phyloP scores from a whole-genome alignment of 2,113 vertebrate genomes.

The Tachysurus vachellii region DNA sequence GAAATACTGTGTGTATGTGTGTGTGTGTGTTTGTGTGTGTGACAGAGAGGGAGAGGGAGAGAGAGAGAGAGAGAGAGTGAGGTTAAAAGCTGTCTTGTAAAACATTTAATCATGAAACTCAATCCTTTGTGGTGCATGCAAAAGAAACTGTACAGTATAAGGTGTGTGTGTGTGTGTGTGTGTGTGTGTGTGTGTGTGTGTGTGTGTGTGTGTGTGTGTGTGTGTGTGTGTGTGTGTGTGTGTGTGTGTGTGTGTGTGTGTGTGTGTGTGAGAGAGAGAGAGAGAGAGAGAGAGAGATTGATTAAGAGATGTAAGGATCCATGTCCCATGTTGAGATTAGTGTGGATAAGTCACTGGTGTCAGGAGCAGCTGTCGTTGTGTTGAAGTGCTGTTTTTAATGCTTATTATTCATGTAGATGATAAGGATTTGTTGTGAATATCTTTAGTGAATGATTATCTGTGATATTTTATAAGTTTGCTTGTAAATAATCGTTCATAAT shows the following conservation, averaged over 20 bases:
- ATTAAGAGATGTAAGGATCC: background rate
- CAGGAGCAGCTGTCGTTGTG: background rate
- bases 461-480: background rate
- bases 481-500: background rate
- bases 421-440: background rate
- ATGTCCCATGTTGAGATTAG: background rate
- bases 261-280: conserved; percentile 50
- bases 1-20: background rate
- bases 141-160: background rate
- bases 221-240: conserved; percentile 20
- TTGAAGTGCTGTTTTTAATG: background rate
- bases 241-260: conserved; percentile 51
- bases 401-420: background rate
- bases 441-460: background rate
- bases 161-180: conserved; percentile 52
- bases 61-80: background rate
- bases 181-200: conserved; percentile 39
- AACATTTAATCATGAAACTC: conserved; percentile 6
- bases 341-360: background rate
- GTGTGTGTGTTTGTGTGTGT: background rate
- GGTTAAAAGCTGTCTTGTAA: background rate
- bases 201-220: conserved; percentile 49
- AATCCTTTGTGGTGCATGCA: background rate
- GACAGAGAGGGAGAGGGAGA: no score
- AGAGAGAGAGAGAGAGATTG: conserved; percentile 39